Evolutionary conservation across 2,888 invertebrate genomes (phyloP).

Genomic region (Exephanes ischioxanthus): DNA sequence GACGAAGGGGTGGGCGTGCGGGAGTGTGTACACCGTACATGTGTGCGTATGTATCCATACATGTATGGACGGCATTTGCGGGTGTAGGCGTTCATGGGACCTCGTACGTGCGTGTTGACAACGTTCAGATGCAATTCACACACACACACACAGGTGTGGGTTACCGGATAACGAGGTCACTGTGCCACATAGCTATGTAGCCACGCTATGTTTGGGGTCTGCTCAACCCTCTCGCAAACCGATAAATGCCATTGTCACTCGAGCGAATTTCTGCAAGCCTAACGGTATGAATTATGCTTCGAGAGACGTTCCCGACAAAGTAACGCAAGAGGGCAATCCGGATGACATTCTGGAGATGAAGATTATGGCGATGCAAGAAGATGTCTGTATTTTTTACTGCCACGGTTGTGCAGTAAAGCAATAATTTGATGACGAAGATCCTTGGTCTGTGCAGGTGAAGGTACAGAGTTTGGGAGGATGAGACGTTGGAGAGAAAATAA

Average conservation of each 20-base stretch:
- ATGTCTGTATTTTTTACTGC: not conserved
- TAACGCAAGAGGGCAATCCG: not conserved
- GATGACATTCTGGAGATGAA: not conserved
- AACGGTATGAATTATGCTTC: slow-evolving; percentile 24
- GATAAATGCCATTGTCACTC: slow-evolving; percentile 69
- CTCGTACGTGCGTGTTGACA: slow-evolving; percentile 72
- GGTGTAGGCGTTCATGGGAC: slow-evolving; percentile 71
- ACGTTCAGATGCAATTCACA: slow-evolving; percentile 47
- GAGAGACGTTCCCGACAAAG: not conserved
- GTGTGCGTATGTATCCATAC: not conserved
- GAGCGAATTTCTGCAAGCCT: slow-evolving; percentile 51
- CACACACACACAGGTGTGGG: slow-evolving; percentile 50
- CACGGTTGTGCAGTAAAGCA: too few species aligned
- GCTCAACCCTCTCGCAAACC: slow-evolving; percentile 65
- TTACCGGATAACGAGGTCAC: slow-evolving; percentile 79
- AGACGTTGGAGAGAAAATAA: slow-evolving; percentile 28
- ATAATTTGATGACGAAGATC: not conserved
- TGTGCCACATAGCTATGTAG: slow-evolving; percentile 77
- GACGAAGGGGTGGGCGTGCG: slow-evolving; percentile 59
- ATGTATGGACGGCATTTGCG: slow-evolving; percentile 50
- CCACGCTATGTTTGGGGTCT: slow-evolving; percentile 67
- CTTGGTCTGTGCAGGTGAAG: not conserved
- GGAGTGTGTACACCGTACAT: slow-evolving; percentile 48
- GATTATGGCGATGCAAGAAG: not conserved
- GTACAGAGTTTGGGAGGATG: not conserved